A percentile compares a stretch with the other conserved stretches of the same genome.
Evolutionary conservation across 2,113 vertebrate genomes (phyloP).

Genomic region (Promerops cafer): DNA sequence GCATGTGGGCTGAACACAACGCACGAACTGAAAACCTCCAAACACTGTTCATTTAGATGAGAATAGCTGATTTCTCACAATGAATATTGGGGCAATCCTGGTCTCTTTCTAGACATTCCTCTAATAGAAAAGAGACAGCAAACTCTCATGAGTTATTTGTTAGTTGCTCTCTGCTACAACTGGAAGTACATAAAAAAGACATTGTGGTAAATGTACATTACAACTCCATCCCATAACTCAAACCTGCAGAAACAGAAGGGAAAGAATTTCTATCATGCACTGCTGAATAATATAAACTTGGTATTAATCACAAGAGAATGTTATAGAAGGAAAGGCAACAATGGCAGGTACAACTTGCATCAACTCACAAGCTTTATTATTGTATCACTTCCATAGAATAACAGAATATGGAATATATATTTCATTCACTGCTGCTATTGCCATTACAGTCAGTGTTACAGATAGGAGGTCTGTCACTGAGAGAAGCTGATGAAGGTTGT

Average conservation of each 20-base stretch:
- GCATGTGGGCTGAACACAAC: rapidly evolving
- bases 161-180: neutral
- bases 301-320: neutral
- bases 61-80: neutral
- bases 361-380: neutral
- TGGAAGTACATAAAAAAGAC: neutral
- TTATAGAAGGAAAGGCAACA: neutral
- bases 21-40: neutral
- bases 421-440: neutral
- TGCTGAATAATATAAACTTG: neutral
- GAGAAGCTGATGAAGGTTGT: neutral
- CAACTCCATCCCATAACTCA: neutral
- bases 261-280: neutral
- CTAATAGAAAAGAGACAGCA: neutral
- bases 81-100: neutral
- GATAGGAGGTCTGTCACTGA: neutral
- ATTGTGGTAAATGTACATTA: neutral
- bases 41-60: neutral
- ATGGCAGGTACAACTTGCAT: neutral
- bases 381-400: neutral
- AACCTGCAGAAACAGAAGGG: neutral
- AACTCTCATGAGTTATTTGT: neutral
- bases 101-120: neutral
- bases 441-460: neutral
- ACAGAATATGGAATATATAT: neutral